Evolutionary conservation across 2,113 vertebrate species (phyloP).

Genomic region (Cryptomyrus ogoouensis): DNA sequence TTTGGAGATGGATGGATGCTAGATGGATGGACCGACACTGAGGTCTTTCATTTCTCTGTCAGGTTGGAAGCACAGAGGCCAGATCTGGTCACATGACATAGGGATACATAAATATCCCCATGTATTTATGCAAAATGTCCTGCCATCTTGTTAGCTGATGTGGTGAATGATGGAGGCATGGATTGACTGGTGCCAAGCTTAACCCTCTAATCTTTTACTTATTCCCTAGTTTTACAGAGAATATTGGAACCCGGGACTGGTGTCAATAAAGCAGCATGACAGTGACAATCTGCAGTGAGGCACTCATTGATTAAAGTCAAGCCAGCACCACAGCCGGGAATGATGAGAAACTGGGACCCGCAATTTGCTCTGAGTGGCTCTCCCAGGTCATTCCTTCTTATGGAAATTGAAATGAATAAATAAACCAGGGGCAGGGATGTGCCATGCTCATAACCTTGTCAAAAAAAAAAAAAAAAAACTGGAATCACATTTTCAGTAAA

Average conservation of each 20-base stretch:
- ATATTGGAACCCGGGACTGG: background rate
- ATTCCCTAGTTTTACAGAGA: background rate
- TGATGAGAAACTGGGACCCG: background rate
- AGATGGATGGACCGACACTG: background rate
- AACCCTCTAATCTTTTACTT: background rate
- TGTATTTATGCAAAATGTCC: background rate
- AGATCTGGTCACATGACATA: background rate
- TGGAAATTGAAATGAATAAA: conserved; percentile 8
- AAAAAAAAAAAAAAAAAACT: background rate
- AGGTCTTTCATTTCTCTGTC: background rate
- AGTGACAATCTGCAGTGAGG: background rate
- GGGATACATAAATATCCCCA: background rate
- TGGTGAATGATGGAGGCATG: background rate
- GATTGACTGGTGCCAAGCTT: background rate
- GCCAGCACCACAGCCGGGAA: background rate
- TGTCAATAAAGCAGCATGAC: conserved; percentile 5
- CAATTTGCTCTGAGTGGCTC: background rate
- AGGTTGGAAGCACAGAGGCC: background rate
- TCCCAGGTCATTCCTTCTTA: background rate
- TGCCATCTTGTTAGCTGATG: background rate
- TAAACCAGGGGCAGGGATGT: background rate
- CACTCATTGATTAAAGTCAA: background rate
- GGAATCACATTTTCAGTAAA: background rate
- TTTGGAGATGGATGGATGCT: background rate
- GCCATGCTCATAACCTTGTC: background rate